Conservation (phyloP, 2,113 vertebrate genomes). For the Ophthalmolycus amberensis region DNA sequence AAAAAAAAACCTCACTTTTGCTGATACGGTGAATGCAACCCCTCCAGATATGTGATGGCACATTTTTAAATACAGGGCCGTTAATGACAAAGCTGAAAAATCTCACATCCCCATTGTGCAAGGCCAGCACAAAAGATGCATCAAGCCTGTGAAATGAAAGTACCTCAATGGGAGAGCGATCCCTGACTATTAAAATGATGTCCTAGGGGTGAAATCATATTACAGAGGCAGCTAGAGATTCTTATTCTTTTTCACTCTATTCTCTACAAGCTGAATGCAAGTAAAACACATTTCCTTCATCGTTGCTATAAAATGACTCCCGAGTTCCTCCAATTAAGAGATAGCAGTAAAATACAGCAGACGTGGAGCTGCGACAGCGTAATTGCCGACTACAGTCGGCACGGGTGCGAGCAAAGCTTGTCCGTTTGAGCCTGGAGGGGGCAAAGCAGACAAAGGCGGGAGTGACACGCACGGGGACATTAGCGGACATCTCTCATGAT, state of each 20-base stretch:
- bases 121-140: conserved; percentile 74
- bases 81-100: conserved; percentile 74
- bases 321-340: conserved; percentile 80
- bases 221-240: conserved; percentile 64
- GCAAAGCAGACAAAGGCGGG: conserved; percentile 35
- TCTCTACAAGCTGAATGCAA: conserved; percentile 69
- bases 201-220: conserved; percentile 76
- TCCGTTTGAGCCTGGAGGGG: conserved; percentile 65
- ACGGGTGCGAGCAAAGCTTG: conserved; percentile 33
- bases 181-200: conserved; percentile 77
- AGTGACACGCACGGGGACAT: conserved; percentile 56
- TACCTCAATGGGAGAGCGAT: conserved; percentile 72
- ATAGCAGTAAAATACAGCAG: conserved; percentile 70
- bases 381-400: conserved; percentile 64
- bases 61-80: conserved; percentile 70
- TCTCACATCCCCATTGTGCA: conserved; percentile 68
- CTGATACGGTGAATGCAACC: conserved; percentile 55
- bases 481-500: conserved; percentile 63
- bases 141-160: conserved; percentile 69
- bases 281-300: conserved; percentile 72
- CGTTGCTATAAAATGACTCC: conserved; percentile 63
- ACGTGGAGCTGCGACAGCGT: conserved; percentile 53
- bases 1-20: conserved; percentile 3
- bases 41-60: conserved; percentile 58
- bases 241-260: conserved; percentile 70